These are phyloP conservation scores for Tenthredo mesomela DNA, from an alignment of 2,888 invertebrate genomes.

Conservation along the genomic window DNA sequence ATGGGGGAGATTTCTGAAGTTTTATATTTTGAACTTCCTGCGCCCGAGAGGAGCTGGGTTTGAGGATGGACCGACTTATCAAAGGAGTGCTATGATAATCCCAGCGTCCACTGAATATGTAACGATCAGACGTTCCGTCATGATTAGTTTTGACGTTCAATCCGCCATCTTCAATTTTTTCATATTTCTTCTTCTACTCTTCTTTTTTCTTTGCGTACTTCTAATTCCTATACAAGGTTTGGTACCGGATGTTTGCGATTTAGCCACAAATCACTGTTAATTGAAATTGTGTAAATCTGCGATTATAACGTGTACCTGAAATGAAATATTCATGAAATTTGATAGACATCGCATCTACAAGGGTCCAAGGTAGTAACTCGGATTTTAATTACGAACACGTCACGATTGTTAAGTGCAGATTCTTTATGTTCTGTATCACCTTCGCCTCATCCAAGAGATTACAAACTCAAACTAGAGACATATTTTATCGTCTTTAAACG, in stretches of 20 bases:
- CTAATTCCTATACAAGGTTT: background rate
- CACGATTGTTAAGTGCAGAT: slow-evolving; percentile 4
- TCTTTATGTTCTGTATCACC: background rate
- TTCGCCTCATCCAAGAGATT: background rate
- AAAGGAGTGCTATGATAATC: slow-evolving; percentile 76
- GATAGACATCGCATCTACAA: slow-evolving; percentile 23
- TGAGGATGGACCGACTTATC: slow-evolving; percentile 62
- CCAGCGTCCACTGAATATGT: slow-evolving; percentile 73
- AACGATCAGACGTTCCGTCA: slow-evolving; percentile 64
- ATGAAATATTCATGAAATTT: slow-evolving; percentile 43
- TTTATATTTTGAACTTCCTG: slow-evolving; percentile 65
- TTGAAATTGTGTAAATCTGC: slow-evolving; percentile 23
- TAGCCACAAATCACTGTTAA: slow-evolving; percentile 31
- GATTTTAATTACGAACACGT: background rate
- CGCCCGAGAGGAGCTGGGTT: slow-evolving; percentile 5
- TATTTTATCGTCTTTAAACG: background rate
- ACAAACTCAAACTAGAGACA: background rate
- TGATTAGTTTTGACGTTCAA: slow-evolving; percentile 46
- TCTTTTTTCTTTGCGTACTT: background rate
- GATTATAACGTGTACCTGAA: background rate
- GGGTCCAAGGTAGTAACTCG: slow-evolving; percentile 11
- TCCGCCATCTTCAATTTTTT: slow-evolving; percentile 30
- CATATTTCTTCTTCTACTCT: background rate
- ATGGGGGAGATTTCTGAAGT: slow-evolving; percentile 65
- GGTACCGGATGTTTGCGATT: background rate